Base-by-base conservation (phyloP, 1,140 invertebrate genomes). In the Ostrea edulis region DNA sequence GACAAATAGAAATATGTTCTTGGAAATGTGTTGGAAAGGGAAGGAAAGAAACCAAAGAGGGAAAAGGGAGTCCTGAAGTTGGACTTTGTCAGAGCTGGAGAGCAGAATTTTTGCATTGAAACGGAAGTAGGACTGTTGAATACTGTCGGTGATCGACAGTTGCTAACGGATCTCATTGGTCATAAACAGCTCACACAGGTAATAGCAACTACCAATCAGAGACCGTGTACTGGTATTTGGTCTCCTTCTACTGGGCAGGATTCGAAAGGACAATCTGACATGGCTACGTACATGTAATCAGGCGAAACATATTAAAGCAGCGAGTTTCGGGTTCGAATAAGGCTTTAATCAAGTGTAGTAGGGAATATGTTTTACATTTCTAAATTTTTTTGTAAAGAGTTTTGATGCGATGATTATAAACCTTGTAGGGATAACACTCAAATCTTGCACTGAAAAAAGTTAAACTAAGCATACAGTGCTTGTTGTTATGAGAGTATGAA, bases 11-110 rank as follows among this genome's bases (percentile, higher is more conserved):
- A 5, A 44, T 1, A 11, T 2, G 20, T 22, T 22, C 35, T 44
- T 44, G 35, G 2, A 44, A 5, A 20, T 77, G 8, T 35, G 51
- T 14, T 35, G 22, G 2, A 29, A 53, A 52, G 5, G 17, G 9
- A 52, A 83, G 0, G 8, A 83, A 83, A 29, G 5, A 29, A 53
- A 22, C 12, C 11, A 44, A 44, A 44, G 51, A 71, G 35, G 7
- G 53, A 53, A 22, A 55, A 81, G 35, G 52, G 12, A 54, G 12
- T 3, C 2, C 22, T 29, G 12, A 86, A 68, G 11, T 55, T 71
- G 2, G 68, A 82, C 81, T 82, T 82, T 82, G 81, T 82, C 8
- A 82, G 17, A 44, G 29, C 81, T 22, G 81, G 81, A 44, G 51
- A 82, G 51, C 25, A 82, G 81, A 82, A 53, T 51, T 25, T 7